phyloP scores from a whole-genome alignment of 1,140 invertebrate genomes.

The Hycleus phaleratus region DNA sequence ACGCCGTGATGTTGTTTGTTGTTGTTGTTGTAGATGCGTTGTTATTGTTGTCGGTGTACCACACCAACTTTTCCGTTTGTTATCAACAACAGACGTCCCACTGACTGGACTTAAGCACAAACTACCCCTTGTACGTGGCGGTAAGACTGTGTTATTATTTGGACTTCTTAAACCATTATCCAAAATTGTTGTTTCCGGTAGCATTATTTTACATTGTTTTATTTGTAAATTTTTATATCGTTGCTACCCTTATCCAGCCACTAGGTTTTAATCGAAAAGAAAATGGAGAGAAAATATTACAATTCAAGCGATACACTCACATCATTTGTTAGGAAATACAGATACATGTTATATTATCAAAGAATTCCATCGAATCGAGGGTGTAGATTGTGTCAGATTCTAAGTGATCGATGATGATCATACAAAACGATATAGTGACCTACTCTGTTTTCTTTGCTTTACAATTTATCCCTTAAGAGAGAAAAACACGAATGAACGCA shows the following conservation, averaged over 20 bases:
- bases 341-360: too few relatives aligned
- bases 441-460: too few relatives aligned
- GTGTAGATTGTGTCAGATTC: too few relatives aligned
- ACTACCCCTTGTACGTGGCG: constrained; percentile 33
- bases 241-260: neutral
- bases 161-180: constrained; percentile 38
- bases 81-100: constrained; percentile 23
- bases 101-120: constrained; percentile 34
- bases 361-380: too few relatives aligned
- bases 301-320: too few relatives aligned
- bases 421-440: too few relatives aligned
- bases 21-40: constrained; percentile 5
- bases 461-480: too few relatives aligned
- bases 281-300: neutral
- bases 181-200: constrained; percentile 31
- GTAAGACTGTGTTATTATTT: constrained; percentile 30
- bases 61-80: constrained; percentile 37
- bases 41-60: constrained; percentile 29
- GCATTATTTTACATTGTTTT: constrained; percentile 15
- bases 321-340: too few relatives aligned
- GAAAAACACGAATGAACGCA: too few relatives aligned
- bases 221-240: neutral
- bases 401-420: too few relatives aligned
- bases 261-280: neutral
- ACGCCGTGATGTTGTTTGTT: constrained; percentile 21